Percentiles rank a stretch among this genome's conserved stretches.
Evolutionary conservation across 2,113 vertebrate genomes (phyloP).

Genomic region (Perca schrenkii): DNA sequence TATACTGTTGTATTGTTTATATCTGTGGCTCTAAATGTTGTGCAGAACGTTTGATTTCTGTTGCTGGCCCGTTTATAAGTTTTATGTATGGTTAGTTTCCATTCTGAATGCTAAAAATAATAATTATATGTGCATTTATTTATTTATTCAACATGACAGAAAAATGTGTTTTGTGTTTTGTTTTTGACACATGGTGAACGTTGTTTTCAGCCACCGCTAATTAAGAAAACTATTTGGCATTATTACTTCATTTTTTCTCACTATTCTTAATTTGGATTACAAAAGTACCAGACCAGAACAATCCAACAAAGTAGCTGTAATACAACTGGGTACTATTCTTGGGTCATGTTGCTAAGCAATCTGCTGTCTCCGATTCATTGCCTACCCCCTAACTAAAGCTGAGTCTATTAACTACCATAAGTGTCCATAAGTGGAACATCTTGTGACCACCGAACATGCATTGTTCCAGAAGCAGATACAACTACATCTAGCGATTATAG

Average conservation of each 20-base stretch:
- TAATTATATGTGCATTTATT: not conserved
- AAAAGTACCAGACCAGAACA: not conserved
- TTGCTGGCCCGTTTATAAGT: constrained; percentile 5
- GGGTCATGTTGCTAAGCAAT: not conserved
- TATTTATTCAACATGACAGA: constrained; percentile 48
- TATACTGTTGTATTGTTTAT: not conserved
- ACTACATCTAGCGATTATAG: too few species aligned
- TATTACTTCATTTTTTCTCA: not conserved
- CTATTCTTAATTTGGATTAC: not conserved
- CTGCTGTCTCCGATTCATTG: not conserved
- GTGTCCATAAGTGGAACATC: too few species aligned
- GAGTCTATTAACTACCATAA: not conserved
- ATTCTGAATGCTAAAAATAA: not conserved
- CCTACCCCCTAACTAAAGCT: not conserved
- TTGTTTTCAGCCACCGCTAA: not conserved
- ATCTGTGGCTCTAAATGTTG: not conserved
- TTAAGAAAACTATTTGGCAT: constrained; percentile 2
- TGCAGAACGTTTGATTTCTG: not conserved
- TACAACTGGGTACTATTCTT: not conserved
- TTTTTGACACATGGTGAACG: not conserved
- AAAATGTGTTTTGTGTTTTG: not conserved
- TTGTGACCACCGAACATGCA: too few species aligned
- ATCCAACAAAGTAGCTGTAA: not conserved
- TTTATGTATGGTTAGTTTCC: not conserved
- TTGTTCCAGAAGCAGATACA: not conserved